Evolutionary conservation across 2,797 vertebrate species (phyloP).

Genomic region (Rallus crepitans): DNA sequence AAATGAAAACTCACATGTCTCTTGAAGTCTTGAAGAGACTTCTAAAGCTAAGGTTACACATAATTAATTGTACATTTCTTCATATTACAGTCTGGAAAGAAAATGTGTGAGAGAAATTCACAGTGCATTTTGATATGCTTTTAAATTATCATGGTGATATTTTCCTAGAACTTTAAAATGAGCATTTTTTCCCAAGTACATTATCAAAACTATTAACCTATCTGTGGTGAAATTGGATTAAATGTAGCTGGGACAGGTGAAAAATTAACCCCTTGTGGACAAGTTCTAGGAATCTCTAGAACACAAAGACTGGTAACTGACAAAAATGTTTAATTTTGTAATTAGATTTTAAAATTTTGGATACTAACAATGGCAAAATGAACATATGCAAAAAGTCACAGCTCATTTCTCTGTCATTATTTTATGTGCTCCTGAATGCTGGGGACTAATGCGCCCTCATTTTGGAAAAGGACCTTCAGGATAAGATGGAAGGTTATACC

Average conservation of each 20-base stretch:
- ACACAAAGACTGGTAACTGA: background rate
- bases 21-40: background rate
- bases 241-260: background rate
- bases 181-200: background rate
- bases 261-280: background rate
- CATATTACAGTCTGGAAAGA: background rate
- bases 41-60: background rate
- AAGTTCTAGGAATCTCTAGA: background rate
- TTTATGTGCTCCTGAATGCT: background rate
- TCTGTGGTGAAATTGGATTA: background rate
- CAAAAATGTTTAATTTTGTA: background rate
- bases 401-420: background rate
- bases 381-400: background rate
- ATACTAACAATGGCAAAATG: background rate
- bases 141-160: background rate
- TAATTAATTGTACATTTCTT: background rate
- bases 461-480: background rate
- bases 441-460: background rate
- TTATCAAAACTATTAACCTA: background rate
- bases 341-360: background rate
- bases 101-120: background rate
- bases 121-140: background rate
- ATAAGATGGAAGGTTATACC: background rate
- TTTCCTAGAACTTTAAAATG: background rate
- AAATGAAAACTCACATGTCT: background rate